Base-by-base conservation (phyloP, 2,888 invertebrate genomes). In the Zootermopsis nevadensis region DNA sequence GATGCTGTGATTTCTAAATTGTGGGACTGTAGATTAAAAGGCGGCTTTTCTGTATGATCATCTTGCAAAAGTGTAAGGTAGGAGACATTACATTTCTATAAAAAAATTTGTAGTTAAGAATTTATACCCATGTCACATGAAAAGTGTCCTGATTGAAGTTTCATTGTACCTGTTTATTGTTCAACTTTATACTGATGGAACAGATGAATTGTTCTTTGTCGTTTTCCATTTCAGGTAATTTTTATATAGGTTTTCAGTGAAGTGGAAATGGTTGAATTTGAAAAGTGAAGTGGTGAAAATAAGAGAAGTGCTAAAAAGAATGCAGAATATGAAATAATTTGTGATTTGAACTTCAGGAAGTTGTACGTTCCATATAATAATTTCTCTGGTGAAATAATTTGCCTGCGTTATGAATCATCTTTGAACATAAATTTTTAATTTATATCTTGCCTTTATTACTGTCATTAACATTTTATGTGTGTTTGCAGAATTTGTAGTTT, bases 391-490 rank as follows among this genome's bases (percentile, higher is more conserved):
- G 60, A 60, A 60, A 69, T 69, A 33, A 69, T 31, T 69, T 33
- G 31, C 69, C 69, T 69, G 69, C 33, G 69, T 69, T 69, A 31
- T 69, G 69, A 69, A 33, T 69, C 69, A 33, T 69, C 69, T 69
- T 69, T 69, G 69, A 69, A 69, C 69, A 69, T 69, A 22, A 33
- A 1, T 15, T 77, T 77, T 24, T 77, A 31, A 77, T 30, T 53
- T 22, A 55, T 55, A 77, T 31, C 48, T 77, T 77, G 77, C 55
- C 77, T 77, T 77, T 55, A 77, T 55, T 77, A 42, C 55, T 77
- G 22, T 77, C 55, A 31, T 77, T 53, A 77, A 60, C 60, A 60
- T 69, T 48, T 48, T 48, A 27, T 53, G 77, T 74, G 77, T 77
- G 33, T 69, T 69, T 33, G 22, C 33, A 27, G 69, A 69, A 69